A percentile compares a stretch with the other conserved stretches of the same genome.
Conservation (phyloP, 2,113 vertebrate genomes). For the Ptychochromis oligacanthus region DNA sequence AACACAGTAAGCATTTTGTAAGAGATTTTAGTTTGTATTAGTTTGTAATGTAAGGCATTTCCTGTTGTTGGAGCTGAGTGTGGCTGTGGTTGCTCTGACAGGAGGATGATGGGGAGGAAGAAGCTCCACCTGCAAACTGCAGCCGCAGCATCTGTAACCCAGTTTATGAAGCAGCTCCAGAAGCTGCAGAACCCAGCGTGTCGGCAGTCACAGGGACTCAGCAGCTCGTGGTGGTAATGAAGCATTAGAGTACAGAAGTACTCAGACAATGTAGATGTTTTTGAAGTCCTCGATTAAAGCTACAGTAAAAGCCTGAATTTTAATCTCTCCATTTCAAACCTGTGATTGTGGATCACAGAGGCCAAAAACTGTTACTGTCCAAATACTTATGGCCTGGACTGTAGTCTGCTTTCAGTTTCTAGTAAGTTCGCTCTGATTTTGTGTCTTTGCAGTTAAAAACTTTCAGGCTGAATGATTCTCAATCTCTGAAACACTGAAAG, state of each 20-base stretch:
- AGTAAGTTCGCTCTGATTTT: no score
- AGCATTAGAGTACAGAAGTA: no score
- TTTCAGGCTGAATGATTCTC: neutral
- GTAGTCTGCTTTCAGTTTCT: neutral
- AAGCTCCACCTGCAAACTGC: slow-evolving; percentile 14
- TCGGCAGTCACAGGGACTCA: slow-evolving; percentile 30
- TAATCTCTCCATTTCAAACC: no score
- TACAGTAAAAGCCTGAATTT: no score
- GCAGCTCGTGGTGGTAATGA: neutral
- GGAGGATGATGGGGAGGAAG: slow-evolving; percentile 48
- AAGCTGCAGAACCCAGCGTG: neutral
- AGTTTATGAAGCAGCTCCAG: slow-evolving; percentile 64
- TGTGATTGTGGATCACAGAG: no score
- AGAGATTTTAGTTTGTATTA: no score
- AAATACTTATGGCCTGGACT: neutral
- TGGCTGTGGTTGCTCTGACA: neutral
- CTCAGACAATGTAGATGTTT: no score
- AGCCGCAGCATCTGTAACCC: slow-evolving; percentile 76
- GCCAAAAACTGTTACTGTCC: no score
- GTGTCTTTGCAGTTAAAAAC: no score
- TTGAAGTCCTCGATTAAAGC: no score
- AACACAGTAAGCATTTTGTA: no score
- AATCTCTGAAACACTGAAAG: neutral
- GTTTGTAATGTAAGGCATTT: neutral
- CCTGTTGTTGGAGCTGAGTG: neutral